These are phyloP conservation scores for Reticulitermes lucifugus DNA, from an alignment of 2,888 invertebrate species.

Conservation along the genomic window DNA sequence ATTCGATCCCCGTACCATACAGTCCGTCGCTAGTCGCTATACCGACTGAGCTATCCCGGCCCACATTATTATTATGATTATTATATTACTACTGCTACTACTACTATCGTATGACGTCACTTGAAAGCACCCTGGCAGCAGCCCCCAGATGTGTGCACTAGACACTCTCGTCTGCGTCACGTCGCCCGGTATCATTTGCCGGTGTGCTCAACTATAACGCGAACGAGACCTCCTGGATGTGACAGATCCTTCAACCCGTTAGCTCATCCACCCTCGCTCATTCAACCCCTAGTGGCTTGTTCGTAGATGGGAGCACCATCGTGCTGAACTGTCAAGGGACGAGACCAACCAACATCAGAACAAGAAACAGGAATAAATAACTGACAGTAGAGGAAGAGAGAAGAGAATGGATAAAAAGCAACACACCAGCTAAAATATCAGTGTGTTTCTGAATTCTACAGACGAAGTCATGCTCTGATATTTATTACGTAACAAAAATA, in stretches of 20 bases:
- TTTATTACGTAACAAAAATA: too few species aligned
- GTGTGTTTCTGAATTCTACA: too few species aligned
- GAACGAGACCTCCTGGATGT: slow-evolving; percentile 6
- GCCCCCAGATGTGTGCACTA: background rate
- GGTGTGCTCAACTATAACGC: background rate
- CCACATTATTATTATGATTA: too few species aligned
- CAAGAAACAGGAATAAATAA: background rate
- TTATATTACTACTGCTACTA: too few species aligned
- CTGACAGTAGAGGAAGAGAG: background rate
- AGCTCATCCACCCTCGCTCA: background rate
- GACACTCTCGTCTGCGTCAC: background rate
- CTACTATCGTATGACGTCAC: background rate
- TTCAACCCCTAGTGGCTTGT: slow-evolving; percentile 12
- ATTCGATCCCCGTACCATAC: too few species aligned
- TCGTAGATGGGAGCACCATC: background rate
- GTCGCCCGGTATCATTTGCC: background rate
- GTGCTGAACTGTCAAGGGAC: background rate
- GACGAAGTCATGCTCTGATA: too few species aligned
- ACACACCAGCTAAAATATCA: too few species aligned
- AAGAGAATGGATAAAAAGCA: background rate
- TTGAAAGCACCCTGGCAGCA: background rate
- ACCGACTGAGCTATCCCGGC: too few species aligned
- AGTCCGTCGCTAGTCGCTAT: too few species aligned
- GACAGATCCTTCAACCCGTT: slow-evolving; percentile 12
- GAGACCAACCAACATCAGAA: background rate